Percentiles rank a stretch among this genome's conserved stretches.
These are phyloP conservation scores for Pseudotriccus pelzelni DNA, from an alignment of 2,797 vertebrate genomes.

Conservation along the genomic window DNA sequence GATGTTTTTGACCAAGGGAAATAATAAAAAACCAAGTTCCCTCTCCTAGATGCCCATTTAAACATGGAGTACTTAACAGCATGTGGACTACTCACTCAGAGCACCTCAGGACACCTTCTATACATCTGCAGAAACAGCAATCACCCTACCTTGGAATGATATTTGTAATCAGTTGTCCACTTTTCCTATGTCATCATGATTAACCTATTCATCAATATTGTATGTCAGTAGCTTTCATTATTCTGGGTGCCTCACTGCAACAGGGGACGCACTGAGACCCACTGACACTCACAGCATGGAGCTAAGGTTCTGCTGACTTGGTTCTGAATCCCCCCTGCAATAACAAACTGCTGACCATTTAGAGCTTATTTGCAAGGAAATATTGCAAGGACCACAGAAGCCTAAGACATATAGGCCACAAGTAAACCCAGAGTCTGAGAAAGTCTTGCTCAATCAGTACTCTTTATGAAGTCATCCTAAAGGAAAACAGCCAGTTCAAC, in stretches of 20 bases:
- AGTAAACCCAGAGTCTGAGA: not conserved
- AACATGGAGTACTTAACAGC: not conserved
- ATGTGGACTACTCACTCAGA: not conserved
- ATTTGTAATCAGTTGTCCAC: not conserved
- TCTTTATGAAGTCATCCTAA: not conserved
- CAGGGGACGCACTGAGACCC: too few relatives aligned
- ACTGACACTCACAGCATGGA: not conserved
- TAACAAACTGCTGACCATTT: not conserved
- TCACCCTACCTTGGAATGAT: not conserved
- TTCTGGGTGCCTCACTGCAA: not conserved
- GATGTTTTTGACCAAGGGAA: not conserved
- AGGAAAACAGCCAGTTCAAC: not conserved
- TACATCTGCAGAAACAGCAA: not conserved
- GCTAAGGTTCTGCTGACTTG: not conserved
- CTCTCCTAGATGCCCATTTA: not conserved
- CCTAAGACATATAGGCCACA: not conserved
- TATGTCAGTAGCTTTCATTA: not conserved
- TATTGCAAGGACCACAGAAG: not conserved
- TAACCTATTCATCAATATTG: not conserved
- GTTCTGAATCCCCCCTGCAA: not conserved
- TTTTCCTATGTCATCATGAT: not conserved
- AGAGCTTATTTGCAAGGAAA: not conserved
- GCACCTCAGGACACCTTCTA: not conserved
- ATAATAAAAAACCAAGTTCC: fast-evolving
- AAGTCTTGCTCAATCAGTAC: not conserved